These are phyloP conservation scores for Macrosoma leucophasiata DNA, from an alignment of 2,888 invertebrate species.

Conservation along the genomic window DNA sequence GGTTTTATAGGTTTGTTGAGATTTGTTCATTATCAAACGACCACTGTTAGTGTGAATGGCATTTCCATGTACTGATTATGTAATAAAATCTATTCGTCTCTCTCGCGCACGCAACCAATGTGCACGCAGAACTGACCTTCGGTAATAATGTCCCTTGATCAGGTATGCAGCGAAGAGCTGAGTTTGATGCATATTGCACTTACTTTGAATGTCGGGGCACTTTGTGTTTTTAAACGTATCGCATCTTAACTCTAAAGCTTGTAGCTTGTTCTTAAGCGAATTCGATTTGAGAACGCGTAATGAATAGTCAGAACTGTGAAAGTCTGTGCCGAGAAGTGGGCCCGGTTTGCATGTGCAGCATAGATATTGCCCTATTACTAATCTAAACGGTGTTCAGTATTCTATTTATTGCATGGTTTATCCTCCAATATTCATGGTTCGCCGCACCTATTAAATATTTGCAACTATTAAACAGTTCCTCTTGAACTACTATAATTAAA, in stretches of 20 bases:
- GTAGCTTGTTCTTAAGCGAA: conserved; percentile 41
- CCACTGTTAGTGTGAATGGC: conserved; percentile 17
- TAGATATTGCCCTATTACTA: conserved; percentile 30
- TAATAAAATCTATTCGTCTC: conserved; percentile 31
- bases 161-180: conserved; percentile 40
- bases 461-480: too few relatives aligned
- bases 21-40: conserved; percentile 20
- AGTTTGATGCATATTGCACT: conserved; percentile 47
- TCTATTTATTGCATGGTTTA: too few relatives aligned
- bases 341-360: conserved; percentile 45
- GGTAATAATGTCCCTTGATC: conserved; percentile 48
- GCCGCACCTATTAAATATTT: too few relatives aligned
- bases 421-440: too few relatives aligned
- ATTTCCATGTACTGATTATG: conserved; percentile 22
- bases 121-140: conserved; percentile 59
- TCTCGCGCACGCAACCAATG: conserved; percentile 36
- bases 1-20: conserved; percentile 24
- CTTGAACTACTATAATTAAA: too few relatives aligned
- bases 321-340: conserved; percentile 57
- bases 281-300: conserved; percentile 39
- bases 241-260: conserved; percentile 34
- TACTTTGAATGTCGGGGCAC: conserved; percentile 26
- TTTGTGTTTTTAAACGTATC: conserved; percentile 16
- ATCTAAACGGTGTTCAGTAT: too few relatives aligned
- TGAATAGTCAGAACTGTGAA: conserved; percentile 51